Percentiles rank a stretch among this genome's conserved stretches.
Evolutionary conservation across 2,888 invertebrate species (phyloP).

Genomic region (Heteromyza rotundicornis): DNA sequence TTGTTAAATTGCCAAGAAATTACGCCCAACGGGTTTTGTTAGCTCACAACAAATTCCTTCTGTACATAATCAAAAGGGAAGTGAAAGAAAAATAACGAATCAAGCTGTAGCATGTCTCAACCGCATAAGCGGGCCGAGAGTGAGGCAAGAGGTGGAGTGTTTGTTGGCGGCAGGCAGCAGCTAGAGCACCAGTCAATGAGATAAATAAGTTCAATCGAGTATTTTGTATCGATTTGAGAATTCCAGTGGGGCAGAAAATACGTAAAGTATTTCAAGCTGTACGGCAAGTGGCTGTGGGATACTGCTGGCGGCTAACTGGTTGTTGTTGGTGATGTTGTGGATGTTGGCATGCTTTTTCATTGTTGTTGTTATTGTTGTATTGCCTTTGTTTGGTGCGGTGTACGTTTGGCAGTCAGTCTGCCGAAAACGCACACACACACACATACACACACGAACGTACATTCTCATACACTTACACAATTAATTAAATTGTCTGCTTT

Average conservation of each 20-base stretch:
- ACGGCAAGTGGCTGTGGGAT: no score
- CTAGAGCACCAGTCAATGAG: background rate
- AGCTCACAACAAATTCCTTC: background rate
- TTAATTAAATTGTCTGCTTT: conserved; percentile 28
- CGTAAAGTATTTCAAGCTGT: background rate
- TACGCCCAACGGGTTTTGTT: background rate
- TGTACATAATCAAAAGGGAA: background rate
- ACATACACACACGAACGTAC: conserved; percentile 16
- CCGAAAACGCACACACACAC: no score
- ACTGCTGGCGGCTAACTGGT: no score
- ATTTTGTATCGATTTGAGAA: conserved; percentile 7
- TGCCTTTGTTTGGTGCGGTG: no score
- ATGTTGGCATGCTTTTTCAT: no score
- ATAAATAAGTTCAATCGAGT: conserved; percentile 16
- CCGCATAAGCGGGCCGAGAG: background rate
- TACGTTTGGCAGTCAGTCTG: background rate
- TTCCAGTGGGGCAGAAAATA: conserved; percentile 7
- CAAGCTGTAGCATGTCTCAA: background rate
- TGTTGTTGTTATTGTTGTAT: no score
- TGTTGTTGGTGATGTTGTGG: no score
- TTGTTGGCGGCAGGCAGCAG: no score
- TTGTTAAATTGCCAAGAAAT: conserved; percentile 5
- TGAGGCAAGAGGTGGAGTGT: no score
- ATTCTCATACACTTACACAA: conserved; percentile 27
- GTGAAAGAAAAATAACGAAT: background rate